phyloP scores from a whole-genome alignment of 2,113 vertebrate genomes.

The Vidua chalybeata region DNA sequence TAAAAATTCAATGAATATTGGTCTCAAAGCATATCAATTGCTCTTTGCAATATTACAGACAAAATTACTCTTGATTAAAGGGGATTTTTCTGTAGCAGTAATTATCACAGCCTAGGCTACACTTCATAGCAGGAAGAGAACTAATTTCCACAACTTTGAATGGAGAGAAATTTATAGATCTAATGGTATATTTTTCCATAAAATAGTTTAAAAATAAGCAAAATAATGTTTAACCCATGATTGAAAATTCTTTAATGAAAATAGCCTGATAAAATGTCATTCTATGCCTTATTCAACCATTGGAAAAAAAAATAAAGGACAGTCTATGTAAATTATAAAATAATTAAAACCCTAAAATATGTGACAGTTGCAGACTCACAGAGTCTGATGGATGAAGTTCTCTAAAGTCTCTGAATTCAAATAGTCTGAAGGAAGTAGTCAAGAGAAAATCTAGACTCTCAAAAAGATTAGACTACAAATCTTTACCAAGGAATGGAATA shows the following conservation, averaged over 20 bases:
- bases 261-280: not conserved
- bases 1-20: conserved; percentile 30
- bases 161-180: not conserved
- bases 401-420: not conserved
- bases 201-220: not conserved
- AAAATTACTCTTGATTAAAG: not conserved
- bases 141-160: not conserved
- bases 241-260: not conserved
- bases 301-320: accelerated
- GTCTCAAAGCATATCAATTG: conserved; percentile 10
- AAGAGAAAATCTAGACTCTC: not conserved
- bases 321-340: not conserved
- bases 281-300: not conserved
- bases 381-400: not conserved
- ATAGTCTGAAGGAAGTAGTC: not conserved
- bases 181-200: not conserved
- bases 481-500: not conserved
- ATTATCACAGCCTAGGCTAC: not conserved
- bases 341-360: not conserved
- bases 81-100: not conserved
- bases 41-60: not conserved
- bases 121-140: not conserved
- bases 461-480: not conserved
- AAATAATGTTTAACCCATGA: not conserved
- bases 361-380: not conserved